A percentile compares a stretch with the other conserved stretches of the same genome.
phyloP scores from a whole-genome alignment of 2,888 invertebrate species.

The Smittia aterrima region DNA sequence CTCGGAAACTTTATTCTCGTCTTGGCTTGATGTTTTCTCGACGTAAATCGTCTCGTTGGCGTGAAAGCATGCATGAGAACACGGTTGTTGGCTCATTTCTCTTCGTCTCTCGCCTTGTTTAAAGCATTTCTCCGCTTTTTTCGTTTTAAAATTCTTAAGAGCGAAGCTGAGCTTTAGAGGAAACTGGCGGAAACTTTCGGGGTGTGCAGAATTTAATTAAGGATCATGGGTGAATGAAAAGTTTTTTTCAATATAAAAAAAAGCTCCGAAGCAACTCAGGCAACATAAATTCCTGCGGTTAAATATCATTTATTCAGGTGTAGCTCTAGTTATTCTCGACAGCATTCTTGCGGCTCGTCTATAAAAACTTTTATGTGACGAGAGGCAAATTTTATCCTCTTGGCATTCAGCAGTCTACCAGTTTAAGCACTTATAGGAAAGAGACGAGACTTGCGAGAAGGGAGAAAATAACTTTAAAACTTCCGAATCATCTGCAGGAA shows the following conservation, averaged over 20 bases:
- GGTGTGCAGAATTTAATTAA: constrained; percentile 17
- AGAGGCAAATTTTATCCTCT: background rate
- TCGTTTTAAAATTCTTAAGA: background rate
- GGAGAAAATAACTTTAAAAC: background rate
- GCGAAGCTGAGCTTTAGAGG: background rate
- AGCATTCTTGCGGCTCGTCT: background rate
- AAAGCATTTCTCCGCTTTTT: background rate
- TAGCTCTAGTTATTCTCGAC: background rate
- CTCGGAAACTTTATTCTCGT: background rate
- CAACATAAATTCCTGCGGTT: constrained; percentile 9
- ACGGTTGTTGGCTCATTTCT: constrained; percentile 11
- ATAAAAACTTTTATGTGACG: background rate
- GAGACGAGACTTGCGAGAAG: background rate
- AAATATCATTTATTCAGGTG: constrained; percentile 11
- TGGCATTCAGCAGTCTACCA: background rate
- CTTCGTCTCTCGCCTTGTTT: background rate
- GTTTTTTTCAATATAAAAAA: constrained; percentile 3
- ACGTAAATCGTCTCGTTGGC: constrained; percentile 24
- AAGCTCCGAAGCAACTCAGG: background rate
- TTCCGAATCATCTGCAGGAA: background rate
- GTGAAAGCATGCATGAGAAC: constrained; percentile 30
- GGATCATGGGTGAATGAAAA: constrained; percentile 1
- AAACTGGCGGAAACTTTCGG: background rate
- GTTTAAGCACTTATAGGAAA: background rate
- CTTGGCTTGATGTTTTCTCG: background rate